Conservation (phyloP, 2,888 invertebrate species). For the Patella caerulea region DNA sequence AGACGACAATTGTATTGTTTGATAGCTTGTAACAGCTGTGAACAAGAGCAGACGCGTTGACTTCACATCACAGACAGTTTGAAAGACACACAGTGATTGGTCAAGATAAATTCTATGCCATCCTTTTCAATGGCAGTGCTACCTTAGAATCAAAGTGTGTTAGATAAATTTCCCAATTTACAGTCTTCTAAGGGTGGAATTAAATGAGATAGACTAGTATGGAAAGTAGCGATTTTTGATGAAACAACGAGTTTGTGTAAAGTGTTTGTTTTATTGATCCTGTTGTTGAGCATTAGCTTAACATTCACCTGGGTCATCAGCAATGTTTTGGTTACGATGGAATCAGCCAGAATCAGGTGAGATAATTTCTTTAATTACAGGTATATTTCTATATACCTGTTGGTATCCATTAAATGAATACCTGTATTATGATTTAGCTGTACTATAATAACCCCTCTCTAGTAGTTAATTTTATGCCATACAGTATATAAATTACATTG, state of each 20-base stretch:
- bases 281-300: background rate
- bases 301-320: background rate
- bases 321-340: slow-evolving; percentile 8
- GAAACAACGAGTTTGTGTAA: background rate
- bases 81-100: background rate
- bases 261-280: slow-evolving; percentile 1
- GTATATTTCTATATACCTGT: too few relatives aligned
- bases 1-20: too few relatives aligned
- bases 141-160: background rate
- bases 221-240: slow-evolving; percentile 4
- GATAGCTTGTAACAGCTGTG: too few relatives aligned
- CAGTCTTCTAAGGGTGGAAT: too few relatives aligned
- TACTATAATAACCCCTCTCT: too few relatives aligned
- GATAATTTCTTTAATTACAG: background rate
- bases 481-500: too few relatives aligned
- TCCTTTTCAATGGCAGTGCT: background rate
- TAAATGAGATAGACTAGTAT: background rate
- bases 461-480: too few relatives aligned
- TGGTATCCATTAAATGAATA: too few relatives aligned
- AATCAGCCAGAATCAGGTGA: slow-evolving; percentile 7
- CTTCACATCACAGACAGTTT: background rate
- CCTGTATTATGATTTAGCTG: too few relatives aligned
- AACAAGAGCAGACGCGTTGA: too few relatives aligned
- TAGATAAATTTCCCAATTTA: too few relatives aligned
- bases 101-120: background rate